Conservation (phyloP, 2,888 invertebrate species). For the Scaptomyza caliginosa region DNA sequence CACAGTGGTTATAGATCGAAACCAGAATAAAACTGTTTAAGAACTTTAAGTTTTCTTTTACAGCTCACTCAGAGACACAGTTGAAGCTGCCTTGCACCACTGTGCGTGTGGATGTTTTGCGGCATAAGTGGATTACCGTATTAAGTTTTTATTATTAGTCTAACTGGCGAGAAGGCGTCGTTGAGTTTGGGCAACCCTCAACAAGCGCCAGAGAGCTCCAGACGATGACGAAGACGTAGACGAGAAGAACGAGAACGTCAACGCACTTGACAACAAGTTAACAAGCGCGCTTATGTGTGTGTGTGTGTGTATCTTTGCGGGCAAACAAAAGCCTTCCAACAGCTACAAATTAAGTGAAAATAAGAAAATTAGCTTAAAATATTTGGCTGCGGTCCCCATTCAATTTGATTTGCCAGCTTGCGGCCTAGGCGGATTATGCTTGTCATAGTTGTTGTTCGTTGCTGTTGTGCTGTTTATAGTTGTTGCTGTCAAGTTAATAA, state of each 20-base stretch:
- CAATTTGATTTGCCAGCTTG: slow-evolving; percentile 55
- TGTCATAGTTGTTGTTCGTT: slow-evolving; percentile 13
- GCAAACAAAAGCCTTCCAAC: slow-evolving; percentile 42
- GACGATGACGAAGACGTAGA: slow-evolving; percentile 3
- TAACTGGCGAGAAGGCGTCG: slow-evolving; percentile 68
- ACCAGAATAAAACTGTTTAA: too few relatives aligned
- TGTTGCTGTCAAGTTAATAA: slow-evolving; percentile 47
- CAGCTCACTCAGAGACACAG: too few relatives aligned
- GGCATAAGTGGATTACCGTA: slow-evolving; percentile 78
- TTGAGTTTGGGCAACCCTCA: slow-evolving; percentile 61
- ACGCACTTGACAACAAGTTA: slow-evolving; percentile 46
- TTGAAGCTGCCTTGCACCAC: slow-evolving; percentile 32
- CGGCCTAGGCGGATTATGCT: slow-evolving; percentile 45
- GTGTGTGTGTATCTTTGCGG: slow-evolving; percentile 3
- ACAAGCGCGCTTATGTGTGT: slow-evolving; percentile 37
- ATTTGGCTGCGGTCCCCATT: slow-evolving; percentile 54
- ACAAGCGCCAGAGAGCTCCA: background rate
- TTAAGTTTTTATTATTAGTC: slow-evolving; percentile 80
- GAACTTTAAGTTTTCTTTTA: too few relatives aligned
- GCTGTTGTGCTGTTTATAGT: background rate
- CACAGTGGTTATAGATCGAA: slow-evolving; percentile 39
- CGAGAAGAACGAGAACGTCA: slow-evolving; percentile 20
- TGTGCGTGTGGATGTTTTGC: slow-evolving; percentile 46
- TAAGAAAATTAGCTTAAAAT: slow-evolving; percentile 77
- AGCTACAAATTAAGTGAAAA: slow-evolving; percentile 77